A percentile compares a stretch with the other conserved stretches of the same genome.
These are phyloP conservation scores for Amphilophus citrinellus DNA, from an alignment of 2,113 vertebrate genomes.

Conservation along the genomic window DNA sequence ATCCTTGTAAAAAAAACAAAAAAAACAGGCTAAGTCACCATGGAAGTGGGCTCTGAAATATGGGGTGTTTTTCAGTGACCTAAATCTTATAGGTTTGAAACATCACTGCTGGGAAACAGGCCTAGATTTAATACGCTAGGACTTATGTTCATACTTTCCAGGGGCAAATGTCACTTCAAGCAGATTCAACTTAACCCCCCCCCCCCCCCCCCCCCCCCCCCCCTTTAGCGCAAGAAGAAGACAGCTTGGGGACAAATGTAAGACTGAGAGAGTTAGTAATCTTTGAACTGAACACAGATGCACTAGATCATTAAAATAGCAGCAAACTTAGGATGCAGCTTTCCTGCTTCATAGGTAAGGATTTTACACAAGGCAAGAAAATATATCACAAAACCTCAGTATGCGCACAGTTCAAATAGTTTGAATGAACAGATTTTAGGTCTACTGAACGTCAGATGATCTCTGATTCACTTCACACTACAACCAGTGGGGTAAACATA, in stretches of 20 bases:
- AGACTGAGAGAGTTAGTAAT: slow-evolving; percentile 23
- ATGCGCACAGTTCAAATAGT: neutral
- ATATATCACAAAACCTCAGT: neutral
- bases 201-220: too few relatives aligned
- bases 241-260: slow-evolving; percentile 33
- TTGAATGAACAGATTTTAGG: slow-evolving; percentile 6
- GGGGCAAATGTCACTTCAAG: slow-evolving; percentile 54
- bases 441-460: neutral
- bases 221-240: neutral
- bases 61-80: slow-evolving; percentile 39
- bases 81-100: slow-evolving; percentile 48
- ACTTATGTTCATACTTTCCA: slow-evolving; percentile 40
- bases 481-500: slow-evolving; percentile 9
- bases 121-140: slow-evolving; percentile 38
- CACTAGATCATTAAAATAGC: slow-evolving; percentile 12
- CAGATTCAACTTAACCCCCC: slow-evolving; percentile 12
- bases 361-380: slow-evolving; percentile 8
- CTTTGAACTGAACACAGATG: slow-evolving; percentile 26
- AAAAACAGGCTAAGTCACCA: slow-evolving; percentile 12
- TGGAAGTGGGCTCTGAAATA: slow-evolving; percentile 6
- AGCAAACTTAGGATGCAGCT: neutral
- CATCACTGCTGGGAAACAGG: slow-evolving; percentile 29
- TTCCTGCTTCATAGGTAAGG: neutral
- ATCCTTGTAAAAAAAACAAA: slow-evolving; percentile 3
- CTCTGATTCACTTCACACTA: neutral